Evolutionary conservation across 2,113 vertebrate species (phyloP), one percentile per base, ranked within the genome.

Genomic region (Azemiops feae): DNA sequence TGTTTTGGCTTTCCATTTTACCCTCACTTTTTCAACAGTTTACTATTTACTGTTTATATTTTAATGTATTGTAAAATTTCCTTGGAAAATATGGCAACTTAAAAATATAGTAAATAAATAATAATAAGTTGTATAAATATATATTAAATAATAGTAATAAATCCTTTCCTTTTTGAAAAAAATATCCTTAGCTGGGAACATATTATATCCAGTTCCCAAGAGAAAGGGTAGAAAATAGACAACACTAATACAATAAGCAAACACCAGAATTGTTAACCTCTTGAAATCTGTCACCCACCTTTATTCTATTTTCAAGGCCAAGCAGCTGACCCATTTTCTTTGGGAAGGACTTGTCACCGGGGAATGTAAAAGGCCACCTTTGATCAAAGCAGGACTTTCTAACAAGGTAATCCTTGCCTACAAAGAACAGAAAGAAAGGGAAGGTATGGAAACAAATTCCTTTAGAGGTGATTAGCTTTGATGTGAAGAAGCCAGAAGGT

Each of bases 381-480:
- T 93, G 95, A 94, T 93, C 93, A 91, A 53, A 94, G 95, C 64
- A 93, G 89, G 4, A 54, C 74, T 1, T 5, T 53, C 45, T 50
- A 90, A 87, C 90, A 3, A 74, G 87, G 50, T 30, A 95, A 39
- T 89, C 81, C 91, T 90, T 87, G 93, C 85, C 94, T 88, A 18
- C 64, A 30, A 89, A 85, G 95, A 92, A 88, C 92, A 50, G 10
- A 0, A 30, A 85, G 53, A 58, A 88, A 47, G 45, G 53, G 53
- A 34, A 93, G 55, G 58, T 53, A 25, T 90, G 60, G 58, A 74
- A 88, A 87, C 74, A 93, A 93, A 92, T 7, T 50, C n/a, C 88
- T 87, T 89, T 1, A 2, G 20, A 64, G 27, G 85, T 0, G 0
- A 86, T 64, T n/a, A 1, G 11, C 91, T 64, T 90, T 91, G 94